phyloP scores from a whole-genome alignment of 1,140 invertebrate species.

The Drosophila seguyi region DNA sequence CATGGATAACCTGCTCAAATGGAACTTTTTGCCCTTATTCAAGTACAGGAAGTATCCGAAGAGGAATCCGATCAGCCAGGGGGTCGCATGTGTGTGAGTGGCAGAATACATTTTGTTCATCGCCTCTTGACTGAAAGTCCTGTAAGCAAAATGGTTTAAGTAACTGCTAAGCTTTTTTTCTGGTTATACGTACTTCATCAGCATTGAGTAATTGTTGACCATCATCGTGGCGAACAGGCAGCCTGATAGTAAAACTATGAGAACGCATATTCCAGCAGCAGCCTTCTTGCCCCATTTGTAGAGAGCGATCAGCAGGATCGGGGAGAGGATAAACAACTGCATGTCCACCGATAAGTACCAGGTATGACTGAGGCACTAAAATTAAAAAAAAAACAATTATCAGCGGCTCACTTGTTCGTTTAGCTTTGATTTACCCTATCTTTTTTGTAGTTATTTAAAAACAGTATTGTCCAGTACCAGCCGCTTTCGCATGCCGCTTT shows the following conservation, averaged over 20 bases:
- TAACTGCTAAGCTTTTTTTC: slow-evolving; percentile 38
- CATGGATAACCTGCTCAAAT: slow-evolving; percentile 23
- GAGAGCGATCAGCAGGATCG: too few relatives aligned
- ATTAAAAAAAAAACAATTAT: slow-evolving; percentile 41
- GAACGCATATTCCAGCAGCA: slow-evolving; percentile 40
- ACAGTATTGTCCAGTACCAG: slow-evolving; percentile 64
- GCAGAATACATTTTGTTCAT: slow-evolving; percentile 46
- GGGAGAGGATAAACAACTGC: too few relatives aligned
- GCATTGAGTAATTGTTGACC: slow-evolving; percentile 48
- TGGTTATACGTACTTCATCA: slow-evolving; percentile 22
- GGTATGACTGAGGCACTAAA: slow-evolving; percentile 93
- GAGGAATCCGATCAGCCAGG: too few relatives aligned
- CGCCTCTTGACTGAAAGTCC: slow-evolving; percentile 1
- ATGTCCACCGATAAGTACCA: too few relatives aligned
- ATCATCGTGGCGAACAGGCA: slow-evolving; percentile 56
- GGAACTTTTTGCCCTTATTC: slow-evolving; percentile 32
- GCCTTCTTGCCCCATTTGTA: too few relatives aligned
- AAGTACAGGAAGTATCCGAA: too few relatives aligned
- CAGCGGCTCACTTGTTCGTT: too few relatives aligned
- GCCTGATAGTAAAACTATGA: slow-evolving; percentile 41
- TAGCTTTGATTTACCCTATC: slow-evolving; percentile 5
- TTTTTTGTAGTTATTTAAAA: slow-evolving; percentile 56
- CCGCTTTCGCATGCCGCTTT: slow-evolving; percentile 55
- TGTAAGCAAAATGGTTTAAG: slow-evolving; percentile 10
- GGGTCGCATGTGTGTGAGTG: too few relatives aligned